phyloP scores from a whole-genome alignment of 2,113 vertebrate species.

The Nyctibius bracteatus region DNA sequence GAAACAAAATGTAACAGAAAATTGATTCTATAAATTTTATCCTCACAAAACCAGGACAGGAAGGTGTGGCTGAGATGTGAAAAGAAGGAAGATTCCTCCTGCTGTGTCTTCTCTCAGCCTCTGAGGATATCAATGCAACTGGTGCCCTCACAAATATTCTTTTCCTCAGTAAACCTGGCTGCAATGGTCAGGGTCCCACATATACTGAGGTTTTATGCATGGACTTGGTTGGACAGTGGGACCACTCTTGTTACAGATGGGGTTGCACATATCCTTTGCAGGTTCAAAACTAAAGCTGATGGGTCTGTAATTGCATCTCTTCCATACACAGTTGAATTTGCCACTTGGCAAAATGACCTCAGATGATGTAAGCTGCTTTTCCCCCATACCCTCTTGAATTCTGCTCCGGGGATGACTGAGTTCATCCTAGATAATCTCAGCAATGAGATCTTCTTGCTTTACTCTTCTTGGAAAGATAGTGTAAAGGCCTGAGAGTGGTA shows the following conservation, averaged over 20 bases:
- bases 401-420: background rate
- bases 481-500: background rate
- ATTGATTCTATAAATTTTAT: no score
- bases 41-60: no score
- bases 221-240: background rate
- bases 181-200: background rate
- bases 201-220: background rate
- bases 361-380: background rate
- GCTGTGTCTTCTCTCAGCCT: background rate
- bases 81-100: background rate
- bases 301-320: background rate
- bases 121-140: background rate
- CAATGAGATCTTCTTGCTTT: background rate
- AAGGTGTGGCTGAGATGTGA: background rate
- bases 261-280: background rate
- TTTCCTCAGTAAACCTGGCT: background rate
- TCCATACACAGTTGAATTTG: background rate
- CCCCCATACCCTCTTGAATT: background rate
- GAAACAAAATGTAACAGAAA: no score
- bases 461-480: background rate
- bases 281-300: background rate
- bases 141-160: background rate
- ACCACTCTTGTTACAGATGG: background rate
- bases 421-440: constrained; percentile 16
- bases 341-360: background rate